Evolutionary conservation across 2,888 invertebrate genomes (phyloP).

Genomic region (Resseliella maxima): DNA sequence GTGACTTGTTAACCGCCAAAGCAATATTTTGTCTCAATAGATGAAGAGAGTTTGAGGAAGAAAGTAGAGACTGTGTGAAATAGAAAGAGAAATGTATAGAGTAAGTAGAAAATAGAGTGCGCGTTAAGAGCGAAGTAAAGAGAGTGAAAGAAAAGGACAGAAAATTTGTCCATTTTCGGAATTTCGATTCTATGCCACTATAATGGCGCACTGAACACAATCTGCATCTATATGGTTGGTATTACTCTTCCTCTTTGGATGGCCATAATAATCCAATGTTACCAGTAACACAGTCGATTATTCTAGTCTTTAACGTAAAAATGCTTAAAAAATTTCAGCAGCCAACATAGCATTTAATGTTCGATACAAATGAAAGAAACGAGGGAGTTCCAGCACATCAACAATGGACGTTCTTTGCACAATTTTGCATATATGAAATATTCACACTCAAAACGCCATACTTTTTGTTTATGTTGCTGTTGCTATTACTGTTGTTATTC

Average conservation of each 20-base stretch:
- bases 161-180: background rate
- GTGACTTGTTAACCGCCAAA: slow-evolving; percentile 50
- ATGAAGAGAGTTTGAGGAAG: background rate
- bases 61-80: no score
- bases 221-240: background rate
- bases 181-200: background rate
- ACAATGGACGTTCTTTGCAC: slow-evolving; percentile 21
- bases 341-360: no score
- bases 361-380: no score
- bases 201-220: background rate
- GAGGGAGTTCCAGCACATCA: background rate
- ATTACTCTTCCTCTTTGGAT: background rate
- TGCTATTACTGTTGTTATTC: background rate
- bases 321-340: no score
- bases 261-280: no score
- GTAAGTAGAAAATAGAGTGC: no score
- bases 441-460: background rate
- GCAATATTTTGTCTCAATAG: slow-evolving; percentile 46
- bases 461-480: background rate
- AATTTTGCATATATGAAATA: slow-evolving; percentile 53
- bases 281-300: no score
- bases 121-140: no score
- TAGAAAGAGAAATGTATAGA: background rate
- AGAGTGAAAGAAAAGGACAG: no score
- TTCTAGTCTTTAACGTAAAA: no score